A percentile compares a stretch with the other conserved stretches of the same genome.
phyloP scores from a whole-genome alignment of 2,797 vertebrate genomes.

The Chaetophractus vellerosus region DNA sequence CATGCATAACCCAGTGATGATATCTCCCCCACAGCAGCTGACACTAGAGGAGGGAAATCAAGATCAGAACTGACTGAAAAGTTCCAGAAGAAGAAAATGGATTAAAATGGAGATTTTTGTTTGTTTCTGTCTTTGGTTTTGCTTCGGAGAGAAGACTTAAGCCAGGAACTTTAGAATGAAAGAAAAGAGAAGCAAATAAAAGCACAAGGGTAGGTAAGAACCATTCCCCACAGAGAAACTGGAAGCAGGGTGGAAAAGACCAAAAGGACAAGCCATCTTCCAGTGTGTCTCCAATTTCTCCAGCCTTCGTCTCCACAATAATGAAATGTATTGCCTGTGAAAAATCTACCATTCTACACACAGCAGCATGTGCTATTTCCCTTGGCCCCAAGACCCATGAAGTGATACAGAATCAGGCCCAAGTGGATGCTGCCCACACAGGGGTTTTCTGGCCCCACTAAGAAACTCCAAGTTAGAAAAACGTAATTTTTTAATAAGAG shows the following conservation, averaged over 20 bases:
- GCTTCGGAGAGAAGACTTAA: not conserved
- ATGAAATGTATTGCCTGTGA: not conserved
- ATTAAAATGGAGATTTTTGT: not conserved
- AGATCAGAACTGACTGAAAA: too few relatives aligned
- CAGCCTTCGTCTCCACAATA: not conserved
- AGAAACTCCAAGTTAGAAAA: not conserved
- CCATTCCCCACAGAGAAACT: not conserved
- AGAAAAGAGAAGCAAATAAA: not conserved
- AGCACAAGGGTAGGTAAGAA: not conserved
- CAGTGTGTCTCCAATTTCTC: not conserved
- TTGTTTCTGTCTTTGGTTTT: not conserved
- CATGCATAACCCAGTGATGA: too few relatives aligned
- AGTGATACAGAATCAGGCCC: not conserved
- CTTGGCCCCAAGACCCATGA: rapidly evolving
- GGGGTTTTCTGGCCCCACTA: not conserved
- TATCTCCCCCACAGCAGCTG: too few relatives aligned
- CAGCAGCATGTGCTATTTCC: not conserved
- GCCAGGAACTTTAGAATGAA: not conserved
- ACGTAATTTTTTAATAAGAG: not conserved
- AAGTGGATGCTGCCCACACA: too few relatives aligned
- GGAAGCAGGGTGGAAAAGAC: not conserved
- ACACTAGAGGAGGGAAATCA: too few relatives aligned
- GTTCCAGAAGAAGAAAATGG: not conserved
- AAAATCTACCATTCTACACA: not conserved
- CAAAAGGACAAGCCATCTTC: not conserved